Percentiles rank a stretch among this genome's conserved stretches.
Evolutionary conservation across 2,113 vertebrate genomes (phyloP).

Genomic region (Protobothrops mucrosquamatus): DNA sequence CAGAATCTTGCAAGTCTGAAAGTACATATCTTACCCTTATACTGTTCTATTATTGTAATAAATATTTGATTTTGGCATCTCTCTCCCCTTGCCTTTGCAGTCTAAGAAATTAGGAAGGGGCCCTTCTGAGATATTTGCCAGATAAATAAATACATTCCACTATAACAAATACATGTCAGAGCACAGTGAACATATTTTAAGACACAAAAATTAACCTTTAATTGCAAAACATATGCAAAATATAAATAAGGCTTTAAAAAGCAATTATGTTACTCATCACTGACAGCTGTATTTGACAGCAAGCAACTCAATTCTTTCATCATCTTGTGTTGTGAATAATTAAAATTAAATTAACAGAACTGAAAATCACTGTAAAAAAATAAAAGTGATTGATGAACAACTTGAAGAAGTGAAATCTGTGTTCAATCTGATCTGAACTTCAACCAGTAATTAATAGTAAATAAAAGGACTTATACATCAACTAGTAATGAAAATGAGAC

Average conservation of each 20-base stretch:
- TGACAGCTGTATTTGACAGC: background rate
- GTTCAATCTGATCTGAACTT: background rate
- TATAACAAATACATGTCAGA: background rate
- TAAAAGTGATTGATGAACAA: background rate
- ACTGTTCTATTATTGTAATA: no score
- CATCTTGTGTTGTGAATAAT: background rate
- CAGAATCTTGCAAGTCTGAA: no score
- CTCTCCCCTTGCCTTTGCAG: no score
- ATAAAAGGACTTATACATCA: background rate
- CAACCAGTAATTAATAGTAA: background rate
- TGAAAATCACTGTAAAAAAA: background rate
- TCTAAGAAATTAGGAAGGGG: no score
- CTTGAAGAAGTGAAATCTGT: background rate
- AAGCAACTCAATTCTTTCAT: background rate
- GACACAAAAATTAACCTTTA: background rate
- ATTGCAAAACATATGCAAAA: background rate
- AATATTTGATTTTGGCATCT: no score
- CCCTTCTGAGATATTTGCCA: no score
- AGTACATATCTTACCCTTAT: no score
- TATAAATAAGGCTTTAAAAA: background rate
- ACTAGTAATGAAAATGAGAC: background rate
- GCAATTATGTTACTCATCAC: background rate
- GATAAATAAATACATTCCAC: background rate
- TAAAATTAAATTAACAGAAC: background rate
- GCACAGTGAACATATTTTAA: background rate